Evolutionary conservation across 2,888 invertebrate genomes (phyloP), one percentile per base, ranked within the genome.

Genomic region (Nomada lathburiana): DNA sequence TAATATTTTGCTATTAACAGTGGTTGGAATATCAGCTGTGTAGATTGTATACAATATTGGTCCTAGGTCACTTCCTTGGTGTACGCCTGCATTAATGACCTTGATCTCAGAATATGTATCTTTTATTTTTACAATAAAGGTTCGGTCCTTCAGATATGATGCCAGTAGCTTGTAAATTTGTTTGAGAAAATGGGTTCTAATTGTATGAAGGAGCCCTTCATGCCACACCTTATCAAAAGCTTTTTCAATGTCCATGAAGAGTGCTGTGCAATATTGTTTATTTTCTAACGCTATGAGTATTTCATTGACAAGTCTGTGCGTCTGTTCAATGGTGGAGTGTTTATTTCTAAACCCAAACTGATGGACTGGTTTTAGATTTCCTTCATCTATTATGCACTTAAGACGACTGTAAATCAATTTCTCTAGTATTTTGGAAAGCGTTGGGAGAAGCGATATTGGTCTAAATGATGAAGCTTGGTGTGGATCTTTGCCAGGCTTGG

Each of bases 41-140:
- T 29, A 50, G 9, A 52, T 47, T 18, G 26, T 50, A 52, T 52
- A 52, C 16, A 64, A 1, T 52, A 64, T 52, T 4, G 53, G 36
- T 4, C 36, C 65, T 20, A 67, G 10, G 2, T 53, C 65, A 11
- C 65, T 67, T 29, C n/a, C 65, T 20, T 53, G 65, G 36, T 20
- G 50, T 26, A 64, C 64, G 1, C 64, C 64, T 16, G 64, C 26
- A 7, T 64, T 47, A 7, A 53, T 53, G 5, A 18, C 5, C 16
- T n/a, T 16, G 16, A 53, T 13, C 2, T 53, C 18, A 3, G 53
- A n/a, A 53, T 9, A 5, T 18, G 18, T 53, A 5, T 53, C 53
- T 2, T 53, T 53, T 7, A 18, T 18, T 18, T 53, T 53, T 20
- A 20, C n/a, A n/a, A 16, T 0, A n/a, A 53, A 53, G 18, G 5